Conservation (phyloP, 2,888 invertebrate species). For the Apotomis capreana region DNA sequence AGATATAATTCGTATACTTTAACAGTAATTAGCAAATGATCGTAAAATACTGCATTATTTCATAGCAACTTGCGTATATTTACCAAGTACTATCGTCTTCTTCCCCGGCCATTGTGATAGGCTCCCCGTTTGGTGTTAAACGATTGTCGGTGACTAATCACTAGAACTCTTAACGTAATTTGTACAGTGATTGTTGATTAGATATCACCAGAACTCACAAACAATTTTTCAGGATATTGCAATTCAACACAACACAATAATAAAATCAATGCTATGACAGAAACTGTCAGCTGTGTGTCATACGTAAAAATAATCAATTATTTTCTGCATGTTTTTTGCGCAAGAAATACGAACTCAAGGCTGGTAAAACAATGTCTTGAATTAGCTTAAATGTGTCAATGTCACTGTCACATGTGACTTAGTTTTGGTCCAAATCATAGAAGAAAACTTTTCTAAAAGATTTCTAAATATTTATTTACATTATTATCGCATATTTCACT, state of each 20-base stretch:
- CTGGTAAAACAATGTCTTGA: conserved; percentile 27
- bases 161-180: conserved; percentile 8
- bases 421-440: conserved; percentile 2
- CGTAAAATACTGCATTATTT: background rate
- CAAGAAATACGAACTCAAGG: conserved; percentile 12
- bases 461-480: background rate
- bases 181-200: conserved; percentile 31
- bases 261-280: conserved; percentile 37
- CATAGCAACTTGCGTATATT: conserved; percentile 50
- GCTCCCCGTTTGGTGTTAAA: conserved; percentile 20
- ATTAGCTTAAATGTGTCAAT: background rate
- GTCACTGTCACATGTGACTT: conserved; percentile 21
- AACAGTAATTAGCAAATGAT: conserved; percentile 3
- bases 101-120: conserved; percentile 80
- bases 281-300: conserved; percentile 24
- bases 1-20: background rate
- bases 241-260: conserved; percentile 35
- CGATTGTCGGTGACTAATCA: conserved; percentile 26
- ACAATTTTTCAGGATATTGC: conserved; percentile 18
- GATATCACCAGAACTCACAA: conserved; percentile 22
- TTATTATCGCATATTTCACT: too few relatives aligned
- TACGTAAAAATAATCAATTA: conserved; percentile 6
- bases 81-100: conserved; percentile 86
- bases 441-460: background rate
- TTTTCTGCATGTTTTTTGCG: conserved; percentile 6